A percentile compares a stretch with the other conserved stretches of the same genome.
These are phyloP conservation scores for Stylophora pistillata DNA, from an alignment of 64 coral and sea anemone species.

Conservation along the genomic window DNA sequence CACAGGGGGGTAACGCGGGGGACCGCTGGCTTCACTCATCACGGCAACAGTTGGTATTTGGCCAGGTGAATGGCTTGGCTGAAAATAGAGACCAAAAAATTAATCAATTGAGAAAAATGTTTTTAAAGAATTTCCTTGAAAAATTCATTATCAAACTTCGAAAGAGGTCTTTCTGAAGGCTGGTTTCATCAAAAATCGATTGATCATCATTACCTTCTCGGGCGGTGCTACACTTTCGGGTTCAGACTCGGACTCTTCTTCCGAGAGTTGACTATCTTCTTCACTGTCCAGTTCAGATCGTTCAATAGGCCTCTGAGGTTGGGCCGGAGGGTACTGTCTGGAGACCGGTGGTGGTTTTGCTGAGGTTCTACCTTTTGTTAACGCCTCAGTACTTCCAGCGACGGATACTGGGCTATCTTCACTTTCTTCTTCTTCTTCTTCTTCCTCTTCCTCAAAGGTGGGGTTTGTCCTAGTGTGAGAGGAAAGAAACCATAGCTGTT, in stretches of 20 bases:
- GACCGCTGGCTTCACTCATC: conserved; percentile 74
- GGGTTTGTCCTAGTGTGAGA: conserved; percentile 22
- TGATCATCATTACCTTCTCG: neutral
- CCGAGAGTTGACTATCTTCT: conserved; percentile 28
- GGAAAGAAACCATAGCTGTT: no score
- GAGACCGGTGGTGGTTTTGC: neutral
- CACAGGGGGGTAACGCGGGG: conserved; percentile 83
- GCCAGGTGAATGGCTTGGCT: conserved; percentile 79
- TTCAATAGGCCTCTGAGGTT: neutral
- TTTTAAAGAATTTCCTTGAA: no score
- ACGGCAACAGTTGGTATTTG: conserved; percentile 89
- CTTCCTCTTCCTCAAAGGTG: conserved; percentile 51
- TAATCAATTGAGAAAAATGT: neutral
- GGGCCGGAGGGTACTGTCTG: neutral
- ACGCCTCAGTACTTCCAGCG: conserved; percentile 4
- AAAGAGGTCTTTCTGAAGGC: no score
- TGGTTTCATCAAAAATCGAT: neutral
- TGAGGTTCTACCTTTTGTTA: neutral
- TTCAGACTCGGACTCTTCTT: conserved; percentile 33
- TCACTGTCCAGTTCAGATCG: conserved; percentile 14
- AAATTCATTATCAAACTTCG: neutral
- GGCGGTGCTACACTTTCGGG: conserved; percentile 37
- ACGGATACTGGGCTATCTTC: conserved; percentile 29
- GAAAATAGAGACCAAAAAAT: neutral
- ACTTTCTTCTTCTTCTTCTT: conserved; percentile 40